These are phyloP conservation scores for Ceyx margarethae DNA, from an alignment of 2,113 vertebrate species.

Conservation along the genomic window DNA sequence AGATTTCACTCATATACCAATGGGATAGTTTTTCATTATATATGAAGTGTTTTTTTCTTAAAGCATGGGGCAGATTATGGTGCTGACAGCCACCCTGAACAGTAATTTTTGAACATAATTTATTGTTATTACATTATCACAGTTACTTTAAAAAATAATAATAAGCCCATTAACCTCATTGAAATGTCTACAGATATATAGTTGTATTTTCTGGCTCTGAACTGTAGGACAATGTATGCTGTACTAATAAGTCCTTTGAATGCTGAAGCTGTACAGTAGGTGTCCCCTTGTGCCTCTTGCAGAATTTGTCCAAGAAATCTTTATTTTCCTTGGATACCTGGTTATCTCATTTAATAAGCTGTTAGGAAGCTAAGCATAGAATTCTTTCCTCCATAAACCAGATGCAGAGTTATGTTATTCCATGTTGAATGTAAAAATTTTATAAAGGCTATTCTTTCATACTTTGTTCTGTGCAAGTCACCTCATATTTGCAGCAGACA, in stretches of 20 bases:
- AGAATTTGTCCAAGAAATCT: constrained; percentile 3
- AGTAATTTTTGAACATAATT: background rate
- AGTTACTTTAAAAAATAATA: constrained; percentile 27
- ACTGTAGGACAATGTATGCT: background rate
- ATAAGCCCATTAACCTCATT: constrained; percentile 49
- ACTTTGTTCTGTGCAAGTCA: background rate
- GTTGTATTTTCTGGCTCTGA: background rate
- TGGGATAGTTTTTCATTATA: background rate
- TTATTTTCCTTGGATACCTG: constrained; percentile 28
- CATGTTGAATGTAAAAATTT: background rate
- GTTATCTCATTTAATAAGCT: constrained; percentile 25
- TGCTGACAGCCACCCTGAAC: background rate
- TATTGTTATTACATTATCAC: background rate
- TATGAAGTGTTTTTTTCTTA: background rate
- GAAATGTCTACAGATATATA: background rate
- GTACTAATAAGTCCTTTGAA: constrained; percentile 21
- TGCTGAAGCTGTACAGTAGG: background rate
- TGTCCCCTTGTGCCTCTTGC: background rate
- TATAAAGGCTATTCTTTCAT: background rate
- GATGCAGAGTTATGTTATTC: background rate
- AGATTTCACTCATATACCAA: background rate
- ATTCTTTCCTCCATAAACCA: background rate
- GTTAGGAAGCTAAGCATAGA: background rate
- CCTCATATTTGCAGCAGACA: background rate
- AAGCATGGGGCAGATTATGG: background rate